phyloP scores from a whole-genome alignment of 2,888 invertebrate genomes.

The Drosophila kanekoi region DNA sequence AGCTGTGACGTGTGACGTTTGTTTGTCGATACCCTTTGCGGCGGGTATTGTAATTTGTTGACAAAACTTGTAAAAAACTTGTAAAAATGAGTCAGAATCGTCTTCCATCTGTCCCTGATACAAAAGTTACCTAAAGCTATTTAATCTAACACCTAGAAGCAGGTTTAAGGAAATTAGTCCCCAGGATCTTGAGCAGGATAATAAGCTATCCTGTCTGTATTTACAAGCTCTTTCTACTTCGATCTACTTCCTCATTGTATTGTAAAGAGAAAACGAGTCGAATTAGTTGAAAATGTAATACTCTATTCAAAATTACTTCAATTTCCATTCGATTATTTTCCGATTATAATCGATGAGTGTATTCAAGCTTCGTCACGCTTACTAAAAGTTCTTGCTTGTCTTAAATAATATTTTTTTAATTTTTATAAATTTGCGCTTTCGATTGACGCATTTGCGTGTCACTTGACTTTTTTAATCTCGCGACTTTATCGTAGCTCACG shows the following conservation, averaged over 20 bases:
- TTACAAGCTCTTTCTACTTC: no score
- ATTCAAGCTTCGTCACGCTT: conserved; percentile 12
- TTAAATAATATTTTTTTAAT: conserved; percentile 19
- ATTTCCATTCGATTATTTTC: not conserved
- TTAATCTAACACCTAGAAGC: no score
- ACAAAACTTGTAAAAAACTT: not conserved
- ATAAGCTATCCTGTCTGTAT: no score
- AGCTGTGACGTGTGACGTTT: conserved; percentile 33
- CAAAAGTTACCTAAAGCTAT: no score
- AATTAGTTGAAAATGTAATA: no score
- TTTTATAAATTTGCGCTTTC: conserved; percentile 45
- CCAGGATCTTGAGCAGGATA: no score
- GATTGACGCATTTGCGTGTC: conserved; percentile 76
- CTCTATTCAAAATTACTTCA: not conserved
- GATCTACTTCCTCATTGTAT: no score
- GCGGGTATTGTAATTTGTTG: not conserved
- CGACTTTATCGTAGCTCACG: conserved; percentile 74
- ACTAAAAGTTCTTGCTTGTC: conserved; percentile 20
- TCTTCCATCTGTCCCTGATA: not conserved
- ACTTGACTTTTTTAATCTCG: conserved; percentile 77
- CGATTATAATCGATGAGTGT: conserved; percentile 19
- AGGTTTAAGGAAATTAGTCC: no score
- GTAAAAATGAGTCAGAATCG: not conserved
- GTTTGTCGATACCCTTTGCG: conserved; percentile 32
- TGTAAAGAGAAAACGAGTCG: no score